These are phyloP conservation scores for Cryptus viduatorius DNA, from an alignment of 2,888 invertebrate genomes.

Conservation along the genomic window DNA sequence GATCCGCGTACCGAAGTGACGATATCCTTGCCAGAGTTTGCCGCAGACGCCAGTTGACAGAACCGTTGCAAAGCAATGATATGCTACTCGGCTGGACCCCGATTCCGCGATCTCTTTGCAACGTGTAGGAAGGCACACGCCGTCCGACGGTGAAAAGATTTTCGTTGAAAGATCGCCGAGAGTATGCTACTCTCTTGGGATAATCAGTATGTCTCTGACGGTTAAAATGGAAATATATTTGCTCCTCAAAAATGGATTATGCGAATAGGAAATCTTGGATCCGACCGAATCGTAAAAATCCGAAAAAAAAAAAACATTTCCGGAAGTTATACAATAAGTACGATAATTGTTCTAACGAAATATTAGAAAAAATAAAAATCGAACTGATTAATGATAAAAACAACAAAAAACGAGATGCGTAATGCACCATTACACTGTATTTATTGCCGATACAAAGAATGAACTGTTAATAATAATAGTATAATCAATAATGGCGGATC, in stretches of 20 bases:
- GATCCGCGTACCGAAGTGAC: conserved; percentile 55
- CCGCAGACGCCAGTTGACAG: conserved; percentile 39
- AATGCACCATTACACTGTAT: too few relatives aligned
- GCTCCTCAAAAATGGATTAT: not conserved
- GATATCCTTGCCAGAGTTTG: conserved; percentile 55
- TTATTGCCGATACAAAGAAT: too few relatives aligned
- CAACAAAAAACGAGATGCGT: too few relatives aligned
- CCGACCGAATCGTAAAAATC: not conserved
- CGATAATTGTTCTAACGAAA: not conserved
- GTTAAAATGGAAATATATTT: not conserved
- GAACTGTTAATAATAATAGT: too few relatives aligned
- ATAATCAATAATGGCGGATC: too few relatives aligned
- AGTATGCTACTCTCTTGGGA: not conserved
- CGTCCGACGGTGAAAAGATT: conserved; percentile 9
- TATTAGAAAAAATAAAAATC: not conserved
- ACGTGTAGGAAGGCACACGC: not conserved
- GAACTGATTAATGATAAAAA: not conserved
- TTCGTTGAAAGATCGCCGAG: not conserved
- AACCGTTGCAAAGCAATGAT: conserved; percentile 38
- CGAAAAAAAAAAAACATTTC: not conserved
- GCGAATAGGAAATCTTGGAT: not conserved
- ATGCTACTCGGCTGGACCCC: conserved; percentile 44
- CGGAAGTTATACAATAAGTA: not conserved
- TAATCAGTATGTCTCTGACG: not conserved
- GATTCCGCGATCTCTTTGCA: conserved; percentile 40